These are phyloP conservation scores for Prionchulus punctatus DNA, from an alignment of 2,888 invertebrate species.

Conservation along the genomic window DNA sequence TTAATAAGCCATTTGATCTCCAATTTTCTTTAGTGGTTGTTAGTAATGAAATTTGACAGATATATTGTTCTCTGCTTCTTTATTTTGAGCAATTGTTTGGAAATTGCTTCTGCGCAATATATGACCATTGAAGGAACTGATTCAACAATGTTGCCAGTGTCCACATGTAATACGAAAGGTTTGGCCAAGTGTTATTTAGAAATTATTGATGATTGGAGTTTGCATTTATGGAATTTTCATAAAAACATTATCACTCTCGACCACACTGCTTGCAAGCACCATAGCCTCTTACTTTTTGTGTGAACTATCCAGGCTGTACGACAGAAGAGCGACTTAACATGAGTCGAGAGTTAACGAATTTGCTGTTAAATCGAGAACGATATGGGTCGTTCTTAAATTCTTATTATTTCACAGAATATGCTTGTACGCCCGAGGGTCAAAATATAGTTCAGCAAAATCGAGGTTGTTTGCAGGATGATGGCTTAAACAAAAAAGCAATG, in stretches of 20 bases:
- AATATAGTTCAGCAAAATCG: conserved; percentile 24
- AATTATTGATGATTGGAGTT: conserved; percentile 30
- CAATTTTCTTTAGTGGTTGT: too few relatives aligned
- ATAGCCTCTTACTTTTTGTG: neutral
- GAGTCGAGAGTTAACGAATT: conserved; percentile 18
- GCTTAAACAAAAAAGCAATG: conserved; percentile 22
- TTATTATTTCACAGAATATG: conserved; percentile 28
- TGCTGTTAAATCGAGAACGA: conserved; percentile 26
- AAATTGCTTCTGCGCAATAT: too few relatives aligned
- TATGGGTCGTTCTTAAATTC: conserved; percentile 28
- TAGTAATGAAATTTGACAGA: too few relatives aligned
- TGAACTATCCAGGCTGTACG: neutral
- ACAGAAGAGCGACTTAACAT: neutral
- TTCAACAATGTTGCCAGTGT: too few relatives aligned
- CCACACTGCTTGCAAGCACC: neutral
- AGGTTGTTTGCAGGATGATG: conserved; percentile 24
- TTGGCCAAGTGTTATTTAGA: conserved; percentile 30
- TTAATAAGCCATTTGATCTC: too few relatives aligned
- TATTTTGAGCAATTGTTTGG: too few relatives aligned
- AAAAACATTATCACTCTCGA: conserved; percentile 25
- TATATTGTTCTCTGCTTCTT: too few relatives aligned
- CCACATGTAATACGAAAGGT: too few relatives aligned
- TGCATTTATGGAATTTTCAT: conserved; percentile 29
- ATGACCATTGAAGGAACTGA: too few relatives aligned
- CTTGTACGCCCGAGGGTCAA: conserved; percentile 27